Evolutionary conservation across 2,797 vertebrate genomes (phyloP).

Genomic region (Jordanella pulchra): DNA sequence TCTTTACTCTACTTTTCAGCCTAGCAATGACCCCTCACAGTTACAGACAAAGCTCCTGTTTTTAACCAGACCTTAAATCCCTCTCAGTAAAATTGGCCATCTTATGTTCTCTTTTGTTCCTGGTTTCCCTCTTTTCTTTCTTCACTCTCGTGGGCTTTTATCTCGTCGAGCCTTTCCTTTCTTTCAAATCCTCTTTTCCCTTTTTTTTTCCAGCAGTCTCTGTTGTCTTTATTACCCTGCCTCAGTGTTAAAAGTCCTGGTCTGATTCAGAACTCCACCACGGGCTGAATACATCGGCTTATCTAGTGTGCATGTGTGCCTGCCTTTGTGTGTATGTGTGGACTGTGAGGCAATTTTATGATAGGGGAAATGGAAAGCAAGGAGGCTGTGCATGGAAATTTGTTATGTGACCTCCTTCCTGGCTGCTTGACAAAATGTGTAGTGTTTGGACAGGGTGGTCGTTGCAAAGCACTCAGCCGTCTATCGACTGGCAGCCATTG

Average conservation of each 20-base stretch:
- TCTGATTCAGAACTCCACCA: slow-evolving; percentile 57
- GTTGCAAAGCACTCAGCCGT: slow-evolving; percentile 71
- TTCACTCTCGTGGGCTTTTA: slow-evolving; percentile 50
- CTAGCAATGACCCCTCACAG: slow-evolving; percentile 36
- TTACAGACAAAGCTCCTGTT: slow-evolving; percentile 58
- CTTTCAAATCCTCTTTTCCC: slow-evolving; percentile 63
- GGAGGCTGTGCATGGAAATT: slow-evolving; percentile 34
- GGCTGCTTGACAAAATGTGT: slow-evolving; percentile 55
- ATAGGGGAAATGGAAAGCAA: slow-evolving; percentile 46
- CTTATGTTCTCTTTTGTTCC: slow-evolving; percentile 54
- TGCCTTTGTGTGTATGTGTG: slow-evolving; percentile 9
- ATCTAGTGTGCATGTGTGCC: slow-evolving; percentile 27
- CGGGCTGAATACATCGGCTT: slow-evolving; percentile 58
- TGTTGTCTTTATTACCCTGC: slow-evolving; percentile 60
- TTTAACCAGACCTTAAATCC: slow-evolving; percentile 76
- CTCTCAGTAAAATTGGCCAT: slow-evolving; percentile 79
- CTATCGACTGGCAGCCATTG: slow-evolving; percentile 71
- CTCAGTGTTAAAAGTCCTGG: slow-evolving; percentile 55
- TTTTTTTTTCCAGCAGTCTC: slow-evolving; percentile 48
- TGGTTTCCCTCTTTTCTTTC: slow-evolving; percentile 44
- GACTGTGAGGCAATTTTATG: slow-evolving; percentile 28
- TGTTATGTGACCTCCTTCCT: slow-evolving; percentile 62
- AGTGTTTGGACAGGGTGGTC: slow-evolving; percentile 59
- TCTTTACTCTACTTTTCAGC: slow-evolving; percentile 47
- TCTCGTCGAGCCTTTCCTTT: slow-evolving; percentile 54